Percentiles rank a stretch among this genome's conserved stretches.
Conservation (phyloP, 37 sponge, comb jelly and placozoan species). For the Beroe ovata region DNA sequence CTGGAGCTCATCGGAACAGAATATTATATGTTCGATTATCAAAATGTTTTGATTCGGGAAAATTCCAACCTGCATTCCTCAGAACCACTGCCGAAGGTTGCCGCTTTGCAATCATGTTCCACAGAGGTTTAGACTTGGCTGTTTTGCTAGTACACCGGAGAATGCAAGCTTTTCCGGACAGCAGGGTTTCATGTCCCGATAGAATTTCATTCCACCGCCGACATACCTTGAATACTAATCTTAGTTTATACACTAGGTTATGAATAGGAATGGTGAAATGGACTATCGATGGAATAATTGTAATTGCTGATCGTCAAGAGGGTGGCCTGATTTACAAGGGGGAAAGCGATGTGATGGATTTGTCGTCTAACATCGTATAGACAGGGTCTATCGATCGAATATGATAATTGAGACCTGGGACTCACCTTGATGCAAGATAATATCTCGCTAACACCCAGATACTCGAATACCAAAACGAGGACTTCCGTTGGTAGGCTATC, state of each 20-base stretch:
- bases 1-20: no score
- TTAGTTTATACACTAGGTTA: no score
- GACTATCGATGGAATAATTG: neutral
- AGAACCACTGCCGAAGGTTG: constrained; percentile 12
- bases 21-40: no score
- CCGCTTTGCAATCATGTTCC: constrained; percentile 27
- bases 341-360: no score
- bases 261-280: no score
- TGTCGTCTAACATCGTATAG: no score
- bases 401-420: no score
- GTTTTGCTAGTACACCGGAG: constrained; percentile 38
- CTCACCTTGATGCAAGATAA: constrained; percentile 28
- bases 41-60: no score
- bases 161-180: constrained; percentile 25
- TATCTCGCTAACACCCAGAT: neutral
- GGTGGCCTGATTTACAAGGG: no score
- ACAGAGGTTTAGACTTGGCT: constrained; percentile 13
- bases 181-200: constrained; percentile 39
- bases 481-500: constrained; percentile 30
- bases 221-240: constrained; percentile 61
- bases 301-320: no score
- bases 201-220: constrained; percentile 47
- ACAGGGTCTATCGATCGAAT: no score
- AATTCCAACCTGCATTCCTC: constrained; percentile 40
- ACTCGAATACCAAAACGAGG: constrained; percentile 2